Evolutionary conservation across 2,888 invertebrate genomes (phyloP), one percentile per base, ranked within the genome.

Genomic region (Tenthredo livida): DNA sequence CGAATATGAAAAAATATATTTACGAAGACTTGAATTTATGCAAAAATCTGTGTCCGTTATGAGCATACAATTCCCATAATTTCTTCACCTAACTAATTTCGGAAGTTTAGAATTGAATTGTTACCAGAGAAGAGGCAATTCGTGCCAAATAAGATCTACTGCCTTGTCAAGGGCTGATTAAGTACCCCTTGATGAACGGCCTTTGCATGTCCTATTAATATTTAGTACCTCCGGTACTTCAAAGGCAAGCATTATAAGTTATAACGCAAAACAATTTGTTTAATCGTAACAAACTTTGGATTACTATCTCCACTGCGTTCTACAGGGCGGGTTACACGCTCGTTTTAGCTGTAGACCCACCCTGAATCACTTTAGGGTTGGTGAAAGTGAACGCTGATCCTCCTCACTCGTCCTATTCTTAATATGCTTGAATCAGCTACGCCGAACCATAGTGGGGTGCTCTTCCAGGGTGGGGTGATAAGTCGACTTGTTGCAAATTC

Each of bases 1-100:
- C 61, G 61, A 21, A 25, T 21, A 61, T 61, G 61, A 12, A 61
- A 61, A 47, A n/a, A 54, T 54, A n/a, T 54, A 54, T n/a, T 54
- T 54, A 54, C 54, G n/a, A 54, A 54, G 54, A 54, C n/a, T 54
- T 54, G n/a, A 54, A 54, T 54, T 54, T 54, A 54, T 54, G 54
- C 17, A 17, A 54, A 54, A 54, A 54, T n/a, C n/a, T 54, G 54
- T 7, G 17, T n/a, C n/a, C n/a, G n/a, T 54, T 54, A n/a, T n/a
- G 10, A n/a, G n/a, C 54, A n/a, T 0, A 17, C 54, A n/a, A n/a
- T 54, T n/a, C 54, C 54, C 2, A n/a, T n/a, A 54, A n/a, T 54
- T 54, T 54, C 1, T n/a, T n/a, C 54, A 6, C n/a, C 5, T 17
- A 33, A 33, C 29, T 33, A 67, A 33, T 67, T 25, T 21, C 9